phyloP scores from a whole-genome alignment of 2,888 invertebrate genomes.

The Ecdyonurus torrentis region DNA sequence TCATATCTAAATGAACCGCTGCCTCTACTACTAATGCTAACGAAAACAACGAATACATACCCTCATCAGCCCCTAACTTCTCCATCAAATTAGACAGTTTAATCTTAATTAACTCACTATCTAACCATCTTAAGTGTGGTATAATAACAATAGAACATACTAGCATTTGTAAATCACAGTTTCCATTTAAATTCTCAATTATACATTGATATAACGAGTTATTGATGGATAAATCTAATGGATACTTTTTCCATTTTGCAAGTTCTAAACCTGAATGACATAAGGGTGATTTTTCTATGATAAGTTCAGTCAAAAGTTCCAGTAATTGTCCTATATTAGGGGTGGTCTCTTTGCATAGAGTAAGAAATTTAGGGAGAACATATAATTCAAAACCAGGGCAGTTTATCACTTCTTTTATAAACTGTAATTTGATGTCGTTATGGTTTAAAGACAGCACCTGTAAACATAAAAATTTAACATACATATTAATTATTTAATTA shows the following conservation, averaged over 20 bases:
- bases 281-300: slow-evolving; percentile 46
- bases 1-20: slow-evolving; percentile 36
- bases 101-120: not conserved
- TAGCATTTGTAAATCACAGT: not conserved
- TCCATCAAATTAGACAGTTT: not conserved
- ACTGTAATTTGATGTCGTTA: slow-evolving; percentile 38
- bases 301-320: slow-evolving; percentile 42
- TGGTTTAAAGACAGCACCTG: slow-evolving; percentile 35
- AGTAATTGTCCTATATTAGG: slow-evolving; percentile 29
- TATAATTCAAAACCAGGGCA: slow-evolving; percentile 23
- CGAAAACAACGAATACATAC: slow-evolving; percentile 22
- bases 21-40: slow-evolving; percentile 37
- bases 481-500: no score
- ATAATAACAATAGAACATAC: not conserved
- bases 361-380: slow-evolving; percentile 20
- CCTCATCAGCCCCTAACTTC: not conserved
- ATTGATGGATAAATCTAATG: slow-evolving; percentile 37
- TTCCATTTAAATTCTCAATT: not conserved
- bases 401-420: slow-evolving; percentile 41
- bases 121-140: not conserved
- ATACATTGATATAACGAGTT: slow-evolving; percentile 15
- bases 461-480: no score
- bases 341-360: slow-evolving; percentile 15
- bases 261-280: slow-evolving; percentile 40
- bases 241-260: slow-evolving; percentile 46